Percentiles rank a stretch among this genome's conserved stretches.
phyloP scores from a whole-genome alignment of 2,888 invertebrate genomes.

The Linnaemya vulpina region DNA sequence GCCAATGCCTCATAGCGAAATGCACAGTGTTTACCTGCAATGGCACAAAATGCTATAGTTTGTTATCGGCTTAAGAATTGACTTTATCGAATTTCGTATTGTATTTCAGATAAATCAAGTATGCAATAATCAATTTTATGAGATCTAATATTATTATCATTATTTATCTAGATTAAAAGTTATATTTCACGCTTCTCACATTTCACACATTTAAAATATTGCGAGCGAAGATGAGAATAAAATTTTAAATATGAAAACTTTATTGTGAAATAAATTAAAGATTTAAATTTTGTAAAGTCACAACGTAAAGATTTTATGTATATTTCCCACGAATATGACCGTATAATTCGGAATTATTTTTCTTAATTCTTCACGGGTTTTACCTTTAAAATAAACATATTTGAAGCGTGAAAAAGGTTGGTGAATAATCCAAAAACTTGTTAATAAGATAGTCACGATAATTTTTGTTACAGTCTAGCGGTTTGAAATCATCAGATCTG shows the following conservation, averaged over 20 bases:
- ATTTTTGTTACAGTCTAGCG: too few relatives aligned
- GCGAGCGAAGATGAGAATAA: not conserved
- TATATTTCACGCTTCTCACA: too few relatives aligned
- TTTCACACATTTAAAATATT: not conserved
- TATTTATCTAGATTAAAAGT: too few relatives aligned
- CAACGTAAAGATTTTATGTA: not conserved
- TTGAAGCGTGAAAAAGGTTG: not conserved
- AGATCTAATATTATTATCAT: too few relatives aligned
- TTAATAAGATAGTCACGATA: not conserved
- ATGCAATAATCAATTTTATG: too few relatives aligned
- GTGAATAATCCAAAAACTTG: not conserved
- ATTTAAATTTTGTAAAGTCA: constrained; percentile 60
- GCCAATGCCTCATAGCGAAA: too few relatives aligned
- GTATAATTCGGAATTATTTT: not conserved
- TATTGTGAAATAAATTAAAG: constrained; percentile 18
- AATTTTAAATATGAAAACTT: not conserved
- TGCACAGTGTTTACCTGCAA: too few relatives aligned
- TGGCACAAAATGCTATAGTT: too few relatives aligned
- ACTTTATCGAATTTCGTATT: too few relatives aligned
- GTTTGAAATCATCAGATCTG: too few relatives aligned
- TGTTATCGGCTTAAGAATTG: too few relatives aligned
- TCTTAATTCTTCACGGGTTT: not conserved
- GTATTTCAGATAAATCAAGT: too few relatives aligned
- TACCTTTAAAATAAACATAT: constrained; percentile 9
- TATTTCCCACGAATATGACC: constrained; percentile 41